Evolutionary conservation across 2,113 vertebrate genomes (phyloP).

Genomic region (Amia ocellicauda): DNA sequence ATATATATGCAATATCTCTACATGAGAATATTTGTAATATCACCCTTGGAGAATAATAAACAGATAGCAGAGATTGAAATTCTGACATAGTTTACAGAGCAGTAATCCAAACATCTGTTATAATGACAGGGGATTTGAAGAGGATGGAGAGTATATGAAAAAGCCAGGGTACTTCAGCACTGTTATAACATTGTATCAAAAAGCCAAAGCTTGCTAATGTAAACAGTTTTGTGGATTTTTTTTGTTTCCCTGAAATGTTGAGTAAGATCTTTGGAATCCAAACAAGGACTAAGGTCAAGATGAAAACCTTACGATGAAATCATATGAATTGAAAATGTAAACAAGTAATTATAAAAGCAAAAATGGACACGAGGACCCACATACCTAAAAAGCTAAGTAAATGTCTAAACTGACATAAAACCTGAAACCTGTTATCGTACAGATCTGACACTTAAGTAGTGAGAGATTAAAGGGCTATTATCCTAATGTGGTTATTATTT

Average conservation of each 20-base stretch:
- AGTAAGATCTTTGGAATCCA: slow-evolving; percentile 74
- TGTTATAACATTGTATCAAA: slow-evolving; percentile 85
- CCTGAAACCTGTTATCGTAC: slow-evolving; percentile 36
- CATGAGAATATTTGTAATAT: slow-evolving; percentile 82
- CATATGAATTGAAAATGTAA: slow-evolving; percentile 83
- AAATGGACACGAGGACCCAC: slow-evolving; percentile 62
- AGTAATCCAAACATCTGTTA: slow-evolving; percentile 96
- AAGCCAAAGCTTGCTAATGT: slow-evolving; percentile 80
- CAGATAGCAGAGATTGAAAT: slow-evolving; percentile 87
- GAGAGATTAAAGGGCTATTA: slow-evolving; percentile 51
- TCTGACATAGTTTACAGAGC: slow-evolving; percentile 92
- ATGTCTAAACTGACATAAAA: slow-evolving; percentile 46
- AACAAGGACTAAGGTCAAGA: slow-evolving; percentile 82
- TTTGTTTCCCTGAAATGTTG: slow-evolving; percentile 69
- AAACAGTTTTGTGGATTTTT: slow-evolving; percentile 81
- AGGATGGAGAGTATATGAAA: slow-evolving; percentile 84
- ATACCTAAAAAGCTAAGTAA: slow-evolving; percentile 71
- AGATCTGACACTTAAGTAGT: slow-evolving; percentile 49
- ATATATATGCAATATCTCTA: slow-evolving; percentile 51
- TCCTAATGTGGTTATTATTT: slow-evolving; percentile 51
- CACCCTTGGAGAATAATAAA: slow-evolving; percentile 86
- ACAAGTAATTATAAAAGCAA: slow-evolving; percentile 76
- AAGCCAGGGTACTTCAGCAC: slow-evolving; percentile 80
- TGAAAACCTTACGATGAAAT: slow-evolving; percentile 80
- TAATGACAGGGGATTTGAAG: slow-evolving; percentile 88